phyloP scores from a whole-genome alignment of 2,113 vertebrate species.

The Aythya baeri region DNA sequence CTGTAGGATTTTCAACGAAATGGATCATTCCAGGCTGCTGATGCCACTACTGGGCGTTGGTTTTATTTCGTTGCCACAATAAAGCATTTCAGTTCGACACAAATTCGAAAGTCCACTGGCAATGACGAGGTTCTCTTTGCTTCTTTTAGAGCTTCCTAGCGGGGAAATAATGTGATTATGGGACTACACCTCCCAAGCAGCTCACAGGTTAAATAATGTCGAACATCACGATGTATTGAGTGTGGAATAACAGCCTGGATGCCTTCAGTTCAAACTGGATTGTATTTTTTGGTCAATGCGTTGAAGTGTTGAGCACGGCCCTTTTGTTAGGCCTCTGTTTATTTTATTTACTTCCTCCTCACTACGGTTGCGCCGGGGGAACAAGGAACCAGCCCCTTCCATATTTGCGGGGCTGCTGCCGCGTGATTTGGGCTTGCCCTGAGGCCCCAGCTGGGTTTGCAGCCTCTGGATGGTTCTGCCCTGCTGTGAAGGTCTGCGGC shows the following conservation, averaged over 20 bases:
- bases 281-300: not conserved
- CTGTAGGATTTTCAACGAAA: not conserved
- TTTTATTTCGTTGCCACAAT: not conserved
- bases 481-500: not conserved
- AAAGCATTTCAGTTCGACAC: not conserved
- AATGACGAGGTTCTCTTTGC: not conserved
- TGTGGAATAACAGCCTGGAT: not conserved
- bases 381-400: not conserved
- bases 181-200: not conserved
- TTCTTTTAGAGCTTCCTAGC: not conserved
- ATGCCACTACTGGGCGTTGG: rapidly evolving
- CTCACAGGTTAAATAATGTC: not conserved
- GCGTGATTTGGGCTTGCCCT: no score
- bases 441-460: not conserved
- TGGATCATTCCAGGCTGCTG: not conserved
- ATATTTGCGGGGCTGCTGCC: not conserved
- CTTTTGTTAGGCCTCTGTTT: not conserved
- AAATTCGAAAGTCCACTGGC: not conserved
- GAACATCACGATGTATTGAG: no score
- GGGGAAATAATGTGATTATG: not conserved
- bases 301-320: not conserved
- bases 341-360: not conserved
- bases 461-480: not conserved
- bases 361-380: not conserved
- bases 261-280: not conserved